Evolutionary conservation across 2,797 vertebrate genomes (phyloP), one percentile per base, ranked within the genome.

Genomic region (Dendrocincla fuliginosa): DNA sequence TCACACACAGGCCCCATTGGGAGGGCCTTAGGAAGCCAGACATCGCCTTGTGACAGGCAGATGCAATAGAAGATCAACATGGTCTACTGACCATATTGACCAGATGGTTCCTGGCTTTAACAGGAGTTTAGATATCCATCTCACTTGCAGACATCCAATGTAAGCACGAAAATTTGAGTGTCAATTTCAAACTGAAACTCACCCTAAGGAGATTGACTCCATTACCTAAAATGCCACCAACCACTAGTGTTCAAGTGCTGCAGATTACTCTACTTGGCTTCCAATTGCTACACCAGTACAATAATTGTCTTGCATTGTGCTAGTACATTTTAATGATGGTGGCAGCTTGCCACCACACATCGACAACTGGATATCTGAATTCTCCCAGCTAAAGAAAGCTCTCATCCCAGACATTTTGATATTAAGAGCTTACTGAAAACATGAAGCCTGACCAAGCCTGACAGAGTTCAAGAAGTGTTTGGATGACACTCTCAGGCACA

Each of bases 241-340:
- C 6, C 8, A 71, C 10, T 41, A 63, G 18, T 15, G 49, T 44
- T 35, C 13, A 71, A 71, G 47, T 15, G 27, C 44, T 70, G 27
- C 24, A 67, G 35, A 47, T 47, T 30, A 50, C 37, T 59, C 69
- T 50, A n/a, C 30, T 49, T 59, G 18, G 52, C 52, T 79, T 90
- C 23, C 47, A 63, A 3, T 10, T 80, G 18, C 39, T 73, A 16
- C 30, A 37, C 42, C 6, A 59, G 44, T 10, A 39, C 22, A 42
- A n/a, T 0, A 59, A 9, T 7, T n/a, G 32, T 9, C 37, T 53
- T 46, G 33, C 19, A 27, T 0, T 32, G 12, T 16, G 18, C 24
- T 23, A 52, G 41, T 2, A 42, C 11, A 27, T 42, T 59, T 42
- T 35, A 50, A 9, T 0, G 0, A 15, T 5, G 10, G 74, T 46